phyloP scores from a whole-genome alignment of 2,888 invertebrate species.

The Pachydiplax longipennis region DNA sequence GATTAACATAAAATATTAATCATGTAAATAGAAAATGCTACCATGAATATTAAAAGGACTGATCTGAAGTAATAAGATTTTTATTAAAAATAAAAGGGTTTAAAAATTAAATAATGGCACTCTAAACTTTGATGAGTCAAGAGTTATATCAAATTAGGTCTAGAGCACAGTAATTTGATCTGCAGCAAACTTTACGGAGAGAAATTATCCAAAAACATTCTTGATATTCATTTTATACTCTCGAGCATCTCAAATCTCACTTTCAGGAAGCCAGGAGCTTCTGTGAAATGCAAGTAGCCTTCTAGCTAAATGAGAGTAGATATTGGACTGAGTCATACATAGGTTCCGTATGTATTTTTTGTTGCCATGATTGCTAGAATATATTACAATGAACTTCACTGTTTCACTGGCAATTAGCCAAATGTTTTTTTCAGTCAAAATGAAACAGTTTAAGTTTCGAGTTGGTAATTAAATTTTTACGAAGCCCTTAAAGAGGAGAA shows the following conservation, averaged over 20 bases:
- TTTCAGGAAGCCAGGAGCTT: not conserved
- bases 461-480: too few relatives aligned
- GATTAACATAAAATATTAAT: constrained; percentile 19
- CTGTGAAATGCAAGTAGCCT: not conserved
- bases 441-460: too few relatives aligned
- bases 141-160: not conserved
- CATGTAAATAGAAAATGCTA: constrained; percentile 18
- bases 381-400: too few relatives aligned
- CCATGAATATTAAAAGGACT: constrained; percentile 20
- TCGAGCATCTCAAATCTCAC: not conserved
- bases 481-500: too few relatives aligned
- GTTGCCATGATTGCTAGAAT: too few relatives aligned
- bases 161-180: not conserved
- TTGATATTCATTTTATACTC: not conserved
- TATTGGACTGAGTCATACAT: too few relatives aligned
- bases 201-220: not conserved
- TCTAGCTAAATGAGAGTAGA: not conserved
- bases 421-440: too few relatives aligned
- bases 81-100: constrained; percentile 27
- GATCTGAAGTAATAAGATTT: constrained; percentile 23
- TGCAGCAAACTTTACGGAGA: not conserved
- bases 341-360: too few relatives aligned
- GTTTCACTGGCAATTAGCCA: too few relatives aligned
- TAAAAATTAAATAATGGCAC: constrained; percentile 32
- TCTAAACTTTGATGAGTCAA: not conserved